Evolutionary conservation across 2,888 invertebrate species (phyloP).

Genomic region (Amphipoea oculea): DNA sequence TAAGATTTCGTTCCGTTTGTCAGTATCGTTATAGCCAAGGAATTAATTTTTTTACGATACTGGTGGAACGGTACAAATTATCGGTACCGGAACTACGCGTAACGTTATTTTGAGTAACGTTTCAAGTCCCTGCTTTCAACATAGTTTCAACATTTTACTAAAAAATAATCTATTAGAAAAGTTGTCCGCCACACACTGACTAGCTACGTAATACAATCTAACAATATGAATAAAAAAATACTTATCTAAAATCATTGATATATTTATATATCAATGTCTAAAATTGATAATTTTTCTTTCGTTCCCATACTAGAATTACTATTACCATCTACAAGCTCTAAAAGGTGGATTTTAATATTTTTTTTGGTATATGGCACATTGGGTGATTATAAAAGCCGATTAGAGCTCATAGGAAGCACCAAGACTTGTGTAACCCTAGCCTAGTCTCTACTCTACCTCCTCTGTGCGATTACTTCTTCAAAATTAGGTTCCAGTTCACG

Average conservation of each 20-base stretch:
- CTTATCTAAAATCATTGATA: too few relatives aligned
- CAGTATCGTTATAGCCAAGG: too few relatives aligned
- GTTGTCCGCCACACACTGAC: conserved; percentile 16
- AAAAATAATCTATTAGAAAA: conserved; percentile 7
- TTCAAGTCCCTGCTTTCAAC: too few relatives aligned
- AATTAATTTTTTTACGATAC: too few relatives aligned
- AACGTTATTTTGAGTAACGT: too few relatives aligned
- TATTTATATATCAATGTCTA: too few relatives aligned
- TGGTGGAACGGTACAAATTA: too few relatives aligned
- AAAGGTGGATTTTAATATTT: neutral
- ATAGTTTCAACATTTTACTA: neutral
- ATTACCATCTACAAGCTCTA: neutral
- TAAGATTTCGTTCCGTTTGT: too few relatives aligned
- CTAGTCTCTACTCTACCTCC: conserved; percentile 8
- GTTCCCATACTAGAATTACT: conserved; percentile 36
- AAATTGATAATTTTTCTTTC: conserved; percentile 47
- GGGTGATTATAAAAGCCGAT: neutral
- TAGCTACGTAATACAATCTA: conserved; percentile 18
- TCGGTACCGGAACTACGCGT: too few relatives aligned
- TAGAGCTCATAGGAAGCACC: conserved; percentile 3
- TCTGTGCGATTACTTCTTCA: conserved; percentile 68
- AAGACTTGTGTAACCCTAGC: neutral
- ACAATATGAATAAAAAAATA: conserved; percentile 19
- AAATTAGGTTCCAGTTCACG: conserved; percentile 78
- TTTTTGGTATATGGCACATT: conserved; percentile 9